phyloP scores from a whole-genome alignment of 1,140 invertebrate genomes.

The Cecropterus lyciades region DNA sequence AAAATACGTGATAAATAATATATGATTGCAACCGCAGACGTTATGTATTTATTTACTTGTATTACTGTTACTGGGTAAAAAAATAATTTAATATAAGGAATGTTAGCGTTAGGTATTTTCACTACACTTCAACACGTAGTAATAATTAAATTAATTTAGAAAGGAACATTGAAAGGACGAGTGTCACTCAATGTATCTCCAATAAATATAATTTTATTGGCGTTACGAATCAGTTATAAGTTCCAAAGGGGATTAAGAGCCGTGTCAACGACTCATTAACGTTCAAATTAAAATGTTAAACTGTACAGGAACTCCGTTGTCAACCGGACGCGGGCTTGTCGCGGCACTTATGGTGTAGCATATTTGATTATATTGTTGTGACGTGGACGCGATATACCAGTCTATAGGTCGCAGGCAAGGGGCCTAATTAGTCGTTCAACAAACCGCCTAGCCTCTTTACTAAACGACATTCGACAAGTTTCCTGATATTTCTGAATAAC shows the following conservation, averaged over 20 bases:
- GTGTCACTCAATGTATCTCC: neutral
- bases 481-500: too few relatives aligned
- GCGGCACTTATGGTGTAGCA: conserved; percentile 11
- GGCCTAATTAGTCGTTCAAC: too few relatives aligned
- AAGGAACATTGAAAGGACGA: neutral
- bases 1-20: neutral
- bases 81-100: neutral
- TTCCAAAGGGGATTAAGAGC: conserved; percentile 5
- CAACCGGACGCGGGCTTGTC: conserved; percentile 13
- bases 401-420: too few relatives aligned
- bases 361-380: neutral
- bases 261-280: conserved; percentile 36
- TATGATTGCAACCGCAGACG: neutral
- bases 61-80: neutral
- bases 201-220: neutral
- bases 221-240: neutral
- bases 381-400: too few relatives aligned
- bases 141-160: neutral
- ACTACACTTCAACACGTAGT: too few relatives aligned
- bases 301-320: conserved; percentile 8
- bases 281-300: conserved; percentile 19
- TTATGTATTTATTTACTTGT: conserved; percentile 5
- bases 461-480: too few relatives aligned
- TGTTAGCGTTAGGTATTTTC: too few relatives aligned
- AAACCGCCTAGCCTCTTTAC: too few relatives aligned